phyloP scores from a whole-genome alignment of 2,888 invertebrate genomes.

The Andrena marginata region DNA sequence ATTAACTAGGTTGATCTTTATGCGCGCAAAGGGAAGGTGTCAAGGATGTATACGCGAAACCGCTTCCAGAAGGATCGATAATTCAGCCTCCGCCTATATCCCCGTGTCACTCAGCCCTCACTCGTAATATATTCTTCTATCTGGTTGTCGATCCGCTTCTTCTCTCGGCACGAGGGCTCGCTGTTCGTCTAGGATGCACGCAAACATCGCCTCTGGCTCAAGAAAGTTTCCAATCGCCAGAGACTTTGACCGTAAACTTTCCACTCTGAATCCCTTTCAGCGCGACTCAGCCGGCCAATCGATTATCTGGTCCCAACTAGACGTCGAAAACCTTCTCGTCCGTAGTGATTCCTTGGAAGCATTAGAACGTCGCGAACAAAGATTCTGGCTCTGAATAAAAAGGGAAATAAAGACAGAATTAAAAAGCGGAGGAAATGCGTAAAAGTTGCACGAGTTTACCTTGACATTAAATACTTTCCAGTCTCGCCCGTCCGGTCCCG shows the following conservation, averaged over 20 bases:
- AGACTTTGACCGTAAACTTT: constrained; percentile 54
- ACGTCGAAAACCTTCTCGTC: neutral
- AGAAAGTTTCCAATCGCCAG: constrained; percentile 54
- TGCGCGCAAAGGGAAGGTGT: constrained; percentile 58
- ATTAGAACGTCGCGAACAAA: neutral
- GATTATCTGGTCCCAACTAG: constrained; percentile 6
- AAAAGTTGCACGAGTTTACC: constrained; percentile 21
- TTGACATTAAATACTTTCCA: constrained; percentile 37
- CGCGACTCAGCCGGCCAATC: constrained; percentile 10
- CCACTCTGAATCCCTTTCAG: constrained; percentile 35
- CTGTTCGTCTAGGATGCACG: constrained; percentile 38
- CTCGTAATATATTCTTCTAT: neutral
- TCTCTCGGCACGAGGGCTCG: constrained; percentile 2
- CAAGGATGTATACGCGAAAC: constrained; percentile 63
- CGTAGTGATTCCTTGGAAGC: neutral
- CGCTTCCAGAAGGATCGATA: constrained; percentile 56
- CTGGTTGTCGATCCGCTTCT: neutral
- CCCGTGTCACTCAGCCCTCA: neutral
- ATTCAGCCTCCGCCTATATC: neutral
- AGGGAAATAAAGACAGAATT: neutral
- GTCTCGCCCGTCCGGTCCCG: neutral
- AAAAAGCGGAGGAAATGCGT: constrained; percentile 9
- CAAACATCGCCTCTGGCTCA: constrained; percentile 10
- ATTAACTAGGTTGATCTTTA: constrained; percentile 64
- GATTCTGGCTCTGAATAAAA: neutral